Conservation (phyloP, 2,797 vertebrate genomes). For the Pipistrellus kuhlii region DNA sequence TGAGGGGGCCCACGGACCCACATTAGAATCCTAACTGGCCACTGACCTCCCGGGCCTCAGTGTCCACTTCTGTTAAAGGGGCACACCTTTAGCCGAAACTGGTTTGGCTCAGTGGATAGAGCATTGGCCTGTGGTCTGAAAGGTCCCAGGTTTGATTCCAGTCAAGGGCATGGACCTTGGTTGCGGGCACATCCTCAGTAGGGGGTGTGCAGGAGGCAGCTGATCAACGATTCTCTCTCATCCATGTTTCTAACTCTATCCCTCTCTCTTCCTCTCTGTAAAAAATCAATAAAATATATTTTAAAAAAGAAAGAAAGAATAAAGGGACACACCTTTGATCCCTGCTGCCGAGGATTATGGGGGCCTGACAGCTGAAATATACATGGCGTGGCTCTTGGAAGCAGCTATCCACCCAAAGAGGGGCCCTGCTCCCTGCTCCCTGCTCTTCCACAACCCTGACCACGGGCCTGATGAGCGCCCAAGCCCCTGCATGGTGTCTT, state of each 20-base stretch:
- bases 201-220: too few relatives aligned
- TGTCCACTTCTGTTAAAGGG: background rate
- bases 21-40: background rate
- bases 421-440: background rate
- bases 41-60: background rate
- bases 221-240: too few relatives aligned
- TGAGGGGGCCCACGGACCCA: background rate
- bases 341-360: background rate
- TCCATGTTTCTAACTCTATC: too few relatives aligned
- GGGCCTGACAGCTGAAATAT: background rate
- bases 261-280: too few relatives aligned
- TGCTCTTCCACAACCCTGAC: background rate
- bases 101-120: too few relatives aligned
- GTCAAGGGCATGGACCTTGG: too few relatives aligned
- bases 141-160: too few relatives aligned
- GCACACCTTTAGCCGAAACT: too few relatives aligned
- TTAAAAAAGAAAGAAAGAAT: too few relatives aligned
- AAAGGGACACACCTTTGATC: background rate
- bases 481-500: background rate
- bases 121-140: too few relatives aligned
- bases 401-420: background rate
- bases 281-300: too few relatives aligned
- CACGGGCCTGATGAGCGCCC: fast-evolving
- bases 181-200: too few relatives aligned
- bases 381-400: background rate